Base-by-base conservation (phyloP, 2,113 vertebrate species). In the Pagrus major region DNA sequence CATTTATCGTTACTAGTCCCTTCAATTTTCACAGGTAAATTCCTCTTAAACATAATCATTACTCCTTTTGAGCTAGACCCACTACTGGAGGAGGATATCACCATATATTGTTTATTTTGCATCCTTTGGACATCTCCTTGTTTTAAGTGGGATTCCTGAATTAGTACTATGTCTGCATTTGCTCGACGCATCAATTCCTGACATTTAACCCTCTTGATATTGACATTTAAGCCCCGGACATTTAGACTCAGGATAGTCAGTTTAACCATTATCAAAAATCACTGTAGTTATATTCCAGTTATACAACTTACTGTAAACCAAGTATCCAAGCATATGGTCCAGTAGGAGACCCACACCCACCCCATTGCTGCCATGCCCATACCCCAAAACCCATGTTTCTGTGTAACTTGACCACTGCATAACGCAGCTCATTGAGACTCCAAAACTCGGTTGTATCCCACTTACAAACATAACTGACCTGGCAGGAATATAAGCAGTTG, bases 21-120 rank as follows among this genome's bases (percentile, higher is more conserved):
- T 3, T 44, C 41, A 44, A 16, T 16, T 44, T 16, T 44, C 41
- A 41, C 39, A 41, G 39, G 41, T 42, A 42, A 42, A 5, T 42
- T 42, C 47, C 47, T n/a, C 21, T 23, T 49, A 9, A 49, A 49
- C 47, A 52, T 52, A 25, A 52, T 52, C 49, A 52, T 25, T 4
- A 55, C 52, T 55, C 52, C 25, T 55, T 29, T 55, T 2, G 52
- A 55, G 12, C 14, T 27, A 55, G 25, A 55, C 14, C 52, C 25
- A 55, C 6, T 55, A 3, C 25, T 55, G 12, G 51, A 54, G 51
- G 51, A 54, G 11, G 51, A 27, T 23, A 54, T 11, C 51, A 54
- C 51, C 52, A 55, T 55, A 16, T 55, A 55, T 55, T 55, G 52
- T 29, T 55, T 55, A 18, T 55, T 55, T 29, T 55, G 52, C 52